phyloP scores from a whole-genome alignment of 1,140 invertebrate species.

The Caerostris darwini region DNA sequence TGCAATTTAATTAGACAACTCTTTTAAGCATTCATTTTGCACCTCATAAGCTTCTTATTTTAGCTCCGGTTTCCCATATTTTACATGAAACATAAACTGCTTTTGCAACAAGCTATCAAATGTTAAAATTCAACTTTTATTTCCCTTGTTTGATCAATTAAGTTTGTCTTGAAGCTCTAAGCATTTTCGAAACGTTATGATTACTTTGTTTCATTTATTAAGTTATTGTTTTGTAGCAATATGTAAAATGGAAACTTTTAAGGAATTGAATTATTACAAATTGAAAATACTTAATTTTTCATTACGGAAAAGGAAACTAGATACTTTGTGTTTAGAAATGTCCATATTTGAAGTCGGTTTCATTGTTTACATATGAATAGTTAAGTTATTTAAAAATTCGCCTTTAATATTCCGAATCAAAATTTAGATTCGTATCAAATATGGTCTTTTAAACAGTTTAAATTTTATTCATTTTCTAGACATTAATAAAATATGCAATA shows the following conservation, averaged over 20 bases:
- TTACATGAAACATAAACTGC: not conserved
- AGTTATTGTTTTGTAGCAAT: not conserved
- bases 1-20: constrained; percentile 1
- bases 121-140: not conserved
- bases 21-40: not conserved
- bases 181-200: not conserved
- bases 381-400: not conserved
- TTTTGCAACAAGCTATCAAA: not conserved
- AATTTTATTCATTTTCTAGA: no score
- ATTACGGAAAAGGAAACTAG: not conserved
- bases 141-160: constrained; percentile 14
- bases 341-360: not conserved
- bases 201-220: not conserved
- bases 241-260: not conserved
- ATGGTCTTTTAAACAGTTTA: no score
- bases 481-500: no score
- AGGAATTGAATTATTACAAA: not conserved
- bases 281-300: not conserved
- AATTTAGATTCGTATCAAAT: no score
- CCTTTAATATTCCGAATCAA: not conserved
- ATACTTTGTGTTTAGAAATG: not conserved
- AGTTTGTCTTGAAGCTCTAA: not conserved
- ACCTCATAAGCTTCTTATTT: not conserved
- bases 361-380: not conserved
- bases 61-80: not conserved